A percentile compares a stretch with the other conserved stretches of the same genome.
phyloP scores from a whole-genome alignment of 1,140 invertebrate species.

The Gryllus bimaculatus region DNA sequence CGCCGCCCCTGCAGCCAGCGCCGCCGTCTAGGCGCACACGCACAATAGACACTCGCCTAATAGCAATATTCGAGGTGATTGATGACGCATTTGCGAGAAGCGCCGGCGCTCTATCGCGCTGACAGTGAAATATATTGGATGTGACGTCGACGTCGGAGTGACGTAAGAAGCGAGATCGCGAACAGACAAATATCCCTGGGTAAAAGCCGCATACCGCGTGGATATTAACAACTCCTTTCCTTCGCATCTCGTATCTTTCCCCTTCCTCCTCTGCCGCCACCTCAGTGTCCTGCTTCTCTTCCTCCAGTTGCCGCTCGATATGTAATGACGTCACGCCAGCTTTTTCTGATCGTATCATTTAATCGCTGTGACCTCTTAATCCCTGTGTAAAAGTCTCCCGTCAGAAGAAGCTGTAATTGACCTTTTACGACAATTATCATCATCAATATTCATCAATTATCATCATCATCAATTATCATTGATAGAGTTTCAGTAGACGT shows the following conservation, averaged over 20 bases:
- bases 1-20: neutral
- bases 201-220: neutral
- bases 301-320: neutral
- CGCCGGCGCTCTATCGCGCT: neutral
- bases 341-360: no score
- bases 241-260: neutral
- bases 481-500: no score
- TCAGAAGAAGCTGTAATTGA: no score
- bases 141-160: neutral
- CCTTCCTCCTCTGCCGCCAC: neutral
- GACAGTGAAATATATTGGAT: neutral
- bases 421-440: no score
- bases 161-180: conserved; percentile 2
- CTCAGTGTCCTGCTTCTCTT: no score
- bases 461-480: no score
- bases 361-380: no score
- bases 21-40: neutral
- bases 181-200: neutral
- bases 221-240: neutral
- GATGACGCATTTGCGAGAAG: neutral
- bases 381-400: no score
- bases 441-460: no score
- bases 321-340: no score
- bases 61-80: neutral
- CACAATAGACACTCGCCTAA: neutral